Evolutionary conservation across 2,797 vertebrate genomes (phyloP), one percentile per base, ranked within the genome.

Genomic region (Spinus pinus): DNA sequence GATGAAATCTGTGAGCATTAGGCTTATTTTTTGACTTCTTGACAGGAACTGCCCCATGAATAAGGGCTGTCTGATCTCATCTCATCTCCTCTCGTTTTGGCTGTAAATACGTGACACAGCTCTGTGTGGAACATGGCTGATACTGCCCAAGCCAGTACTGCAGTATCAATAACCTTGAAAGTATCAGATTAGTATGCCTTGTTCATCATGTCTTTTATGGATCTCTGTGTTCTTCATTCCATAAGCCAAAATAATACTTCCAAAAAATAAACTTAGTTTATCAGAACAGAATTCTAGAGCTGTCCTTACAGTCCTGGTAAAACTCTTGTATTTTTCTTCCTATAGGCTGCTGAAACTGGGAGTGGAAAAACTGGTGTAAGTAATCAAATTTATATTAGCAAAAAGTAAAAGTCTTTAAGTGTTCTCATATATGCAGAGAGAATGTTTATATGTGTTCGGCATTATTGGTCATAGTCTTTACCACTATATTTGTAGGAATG

Each of bases 361-460:
- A 99, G 99, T 83, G 99, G 99, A n/a, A 99, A 99, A 98, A 99
- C 99, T 65, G 99, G 99, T 88, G 99, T 99, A 98, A 98, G 99
- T 99, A 94, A 84, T 77, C 31, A 39, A 61, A 62, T 79, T 65
- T 69, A 69, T 71, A 62, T 86, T 27, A 64, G 11, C 33, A 19
- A 65, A 49, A 91, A 57, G 5, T 71, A 50, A 25, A 85, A 83
- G 20, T 70, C 17, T 70, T 27, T 54, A 33, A 33, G 18, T 44
- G 18, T 6, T 61, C 20, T 61, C 5, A 3, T 37, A 5, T 50
- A 20, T 69, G n/a, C n/a, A 71, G 37, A 37, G 12, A 75, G 30
- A 69, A 8, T 64, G 27, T 66, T 7, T 51, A 0, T 56, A 0
- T 46, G 2, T 85, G n/a, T 57, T 69, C 58, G 62, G 20, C 20